A percentile compares a stretch with the other conserved stretches of the same genome.
Evolutionary conservation across 2,113 vertebrate species (phyloP).

Genomic region (Scalopus aquaticus): DNA sequence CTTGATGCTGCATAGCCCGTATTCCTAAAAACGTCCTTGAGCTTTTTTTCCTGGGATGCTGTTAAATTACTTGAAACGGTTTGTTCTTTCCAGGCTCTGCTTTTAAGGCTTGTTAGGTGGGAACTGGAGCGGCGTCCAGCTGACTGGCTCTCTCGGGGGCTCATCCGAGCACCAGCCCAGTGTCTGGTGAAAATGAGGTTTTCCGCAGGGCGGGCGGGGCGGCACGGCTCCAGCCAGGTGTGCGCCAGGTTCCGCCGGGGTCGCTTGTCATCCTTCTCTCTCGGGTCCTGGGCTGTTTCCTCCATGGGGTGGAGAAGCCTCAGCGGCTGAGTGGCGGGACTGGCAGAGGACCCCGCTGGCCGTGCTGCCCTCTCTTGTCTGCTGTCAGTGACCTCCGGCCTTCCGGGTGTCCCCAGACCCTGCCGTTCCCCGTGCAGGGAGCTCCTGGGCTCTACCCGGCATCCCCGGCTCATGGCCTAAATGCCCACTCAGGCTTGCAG

Average conservation of each 20-base stretch:
- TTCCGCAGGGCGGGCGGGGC: fast-evolving
- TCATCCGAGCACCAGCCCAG: neutral
- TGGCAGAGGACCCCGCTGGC: neutral
- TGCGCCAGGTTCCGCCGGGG: no score
- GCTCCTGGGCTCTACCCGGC: neutral
- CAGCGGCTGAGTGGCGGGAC: no score
- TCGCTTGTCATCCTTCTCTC: no score
- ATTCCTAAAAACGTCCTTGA: neutral
- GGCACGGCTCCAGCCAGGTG: no score
- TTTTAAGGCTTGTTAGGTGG: neutral
- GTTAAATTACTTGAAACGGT: neutral
- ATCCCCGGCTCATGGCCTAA: neutral
- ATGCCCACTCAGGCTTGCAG: neutral
- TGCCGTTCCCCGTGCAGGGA: no score
- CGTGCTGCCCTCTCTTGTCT: neutral
- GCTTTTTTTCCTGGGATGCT: neutral
- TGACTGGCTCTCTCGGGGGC: neutral
- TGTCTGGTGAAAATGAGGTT: neutral
- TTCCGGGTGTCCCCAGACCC: neutral
- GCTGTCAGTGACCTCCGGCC: no score
- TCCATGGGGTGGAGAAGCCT: no score
- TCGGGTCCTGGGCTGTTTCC: neutral
- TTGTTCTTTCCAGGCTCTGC: neutral
- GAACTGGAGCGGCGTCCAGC: neutral
- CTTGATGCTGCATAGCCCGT: neutral